These are phyloP conservation scores for Sorex araneus DNA, from an alignment of 2,113 vertebrate genomes.

Conservation along the genomic window DNA sequence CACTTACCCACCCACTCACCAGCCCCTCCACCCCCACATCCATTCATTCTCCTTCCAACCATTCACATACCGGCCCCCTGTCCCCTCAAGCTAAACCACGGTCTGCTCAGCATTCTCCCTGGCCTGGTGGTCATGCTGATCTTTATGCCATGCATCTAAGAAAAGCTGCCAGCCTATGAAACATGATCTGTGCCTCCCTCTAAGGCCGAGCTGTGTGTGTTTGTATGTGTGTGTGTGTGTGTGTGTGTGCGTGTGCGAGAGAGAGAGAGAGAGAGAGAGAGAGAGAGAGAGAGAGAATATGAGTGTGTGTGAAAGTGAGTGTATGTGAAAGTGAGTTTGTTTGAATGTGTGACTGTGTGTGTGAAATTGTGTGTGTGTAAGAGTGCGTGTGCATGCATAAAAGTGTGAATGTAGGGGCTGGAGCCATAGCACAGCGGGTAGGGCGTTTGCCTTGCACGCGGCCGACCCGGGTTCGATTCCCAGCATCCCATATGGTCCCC, in stretches of 20 bases:
- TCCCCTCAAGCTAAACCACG: neutral
- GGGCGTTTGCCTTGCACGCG: too few relatives aligned
- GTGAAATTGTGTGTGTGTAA: too few relatives aligned
- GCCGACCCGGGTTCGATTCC: too few relatives aligned
- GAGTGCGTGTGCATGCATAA: too few relatives aligned
- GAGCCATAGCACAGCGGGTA: too few relatives aligned
- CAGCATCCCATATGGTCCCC: too few relatives aligned
- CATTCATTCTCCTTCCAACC: neutral
- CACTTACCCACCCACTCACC: neutral
- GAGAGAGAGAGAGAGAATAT: neutral
- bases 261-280: neutral
- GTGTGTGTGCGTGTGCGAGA: neutral
- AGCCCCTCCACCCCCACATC: neutral
- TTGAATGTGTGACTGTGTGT: too few relatives aligned
- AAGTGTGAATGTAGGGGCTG: too few relatives aligned
- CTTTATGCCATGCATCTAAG: slow-evolving; percentile 60
- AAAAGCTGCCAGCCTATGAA: slow-evolving; percentile 54
- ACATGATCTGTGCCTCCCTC: slow-evolving; percentile 34
- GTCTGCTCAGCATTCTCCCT: too few relatives aligned
- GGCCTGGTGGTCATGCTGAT: slow-evolving; percentile 3
- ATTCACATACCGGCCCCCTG: neutral
- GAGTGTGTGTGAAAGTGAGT: too few relatives aligned
- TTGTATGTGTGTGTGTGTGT: too few relatives aligned
- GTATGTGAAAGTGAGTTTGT: too few relatives aligned
- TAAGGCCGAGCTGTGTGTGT: neutral